These are phyloP conservation scores for Procapra przewalskii DNA, from an alignment of 2,113 vertebrate species.

Conservation along the genomic window DNA sequence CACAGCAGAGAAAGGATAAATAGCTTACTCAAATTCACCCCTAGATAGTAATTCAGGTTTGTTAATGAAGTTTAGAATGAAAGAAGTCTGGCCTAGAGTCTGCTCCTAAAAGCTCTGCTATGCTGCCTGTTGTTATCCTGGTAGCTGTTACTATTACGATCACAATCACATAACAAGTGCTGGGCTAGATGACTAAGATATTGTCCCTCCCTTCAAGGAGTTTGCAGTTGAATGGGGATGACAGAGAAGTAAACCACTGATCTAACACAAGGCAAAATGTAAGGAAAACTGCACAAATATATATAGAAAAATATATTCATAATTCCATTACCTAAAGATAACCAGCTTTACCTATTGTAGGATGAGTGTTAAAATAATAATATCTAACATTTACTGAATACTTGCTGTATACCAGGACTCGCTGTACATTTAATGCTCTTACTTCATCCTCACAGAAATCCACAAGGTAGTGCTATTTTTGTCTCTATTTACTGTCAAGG, in stretches of 20 bases:
- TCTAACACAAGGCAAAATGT: background rate
- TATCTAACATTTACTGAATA: background rate
- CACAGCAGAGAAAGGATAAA: background rate
- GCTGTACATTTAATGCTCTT: background rate
- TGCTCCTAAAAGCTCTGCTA: background rate
- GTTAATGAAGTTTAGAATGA: background rate
- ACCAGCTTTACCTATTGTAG: background rate
- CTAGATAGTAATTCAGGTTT: background rate
- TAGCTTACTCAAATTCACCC: background rate
- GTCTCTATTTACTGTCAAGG: background rate
- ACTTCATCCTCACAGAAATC: background rate
- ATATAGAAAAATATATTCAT: background rate
- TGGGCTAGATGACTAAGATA: background rate
- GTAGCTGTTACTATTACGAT: background rate
- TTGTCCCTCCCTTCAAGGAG: background rate
- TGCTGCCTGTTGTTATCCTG: background rate
- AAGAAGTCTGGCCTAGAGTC: background rate
- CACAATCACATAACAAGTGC: background rate
- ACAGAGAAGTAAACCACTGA: background rate
- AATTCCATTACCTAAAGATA: background rate
- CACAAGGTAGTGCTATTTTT: background rate
- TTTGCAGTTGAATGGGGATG: background rate
- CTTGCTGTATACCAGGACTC: background rate
- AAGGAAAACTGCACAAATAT: background rate
- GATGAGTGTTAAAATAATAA: background rate